phyloP scores from a whole-genome alignment of 2,113 vertebrate genomes.

The Girardinichthys multiradiatus region DNA sequence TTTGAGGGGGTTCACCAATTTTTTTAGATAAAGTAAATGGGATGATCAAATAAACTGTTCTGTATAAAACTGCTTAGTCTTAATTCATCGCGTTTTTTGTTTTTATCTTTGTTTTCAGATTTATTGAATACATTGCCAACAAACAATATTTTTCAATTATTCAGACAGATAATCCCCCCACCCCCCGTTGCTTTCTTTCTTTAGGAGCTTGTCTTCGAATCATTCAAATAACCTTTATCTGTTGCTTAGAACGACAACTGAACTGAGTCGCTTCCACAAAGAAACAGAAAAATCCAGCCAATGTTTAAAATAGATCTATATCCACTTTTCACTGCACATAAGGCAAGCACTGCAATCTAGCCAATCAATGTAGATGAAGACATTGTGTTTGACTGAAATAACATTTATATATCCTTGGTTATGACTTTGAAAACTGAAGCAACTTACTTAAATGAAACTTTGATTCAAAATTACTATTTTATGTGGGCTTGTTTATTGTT shows the following conservation, averaged over 20 bases:
- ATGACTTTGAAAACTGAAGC: background rate
- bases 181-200: background rate
- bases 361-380: background rate
- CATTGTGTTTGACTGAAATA: background rate
- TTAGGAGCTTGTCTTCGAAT: background rate
- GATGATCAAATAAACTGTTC: background rate
- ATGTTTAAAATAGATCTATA: background rate
- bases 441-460: background rate
- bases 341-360: background rate
- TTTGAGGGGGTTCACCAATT: background rate
- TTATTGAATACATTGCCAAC: background rate
- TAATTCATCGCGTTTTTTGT: background rate
- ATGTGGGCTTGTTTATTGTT: background rate
- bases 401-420: background rate
- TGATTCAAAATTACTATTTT: background rate
- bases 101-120: background rate
- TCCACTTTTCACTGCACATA: background rate
- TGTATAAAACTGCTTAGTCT: too few species aligned
- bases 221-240: background rate
- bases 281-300: background rate
- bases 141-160: background rate
- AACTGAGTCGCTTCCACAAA: background rate
- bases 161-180: background rate
- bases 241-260: background rate
- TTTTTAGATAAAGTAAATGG: background rate